A percentile compares a stretch with the other conserved stretches of the same genome.
phyloP scores from a whole-genome alignment of 1,140 invertebrate species.

The Neotoxoptera formosana region DNA sequence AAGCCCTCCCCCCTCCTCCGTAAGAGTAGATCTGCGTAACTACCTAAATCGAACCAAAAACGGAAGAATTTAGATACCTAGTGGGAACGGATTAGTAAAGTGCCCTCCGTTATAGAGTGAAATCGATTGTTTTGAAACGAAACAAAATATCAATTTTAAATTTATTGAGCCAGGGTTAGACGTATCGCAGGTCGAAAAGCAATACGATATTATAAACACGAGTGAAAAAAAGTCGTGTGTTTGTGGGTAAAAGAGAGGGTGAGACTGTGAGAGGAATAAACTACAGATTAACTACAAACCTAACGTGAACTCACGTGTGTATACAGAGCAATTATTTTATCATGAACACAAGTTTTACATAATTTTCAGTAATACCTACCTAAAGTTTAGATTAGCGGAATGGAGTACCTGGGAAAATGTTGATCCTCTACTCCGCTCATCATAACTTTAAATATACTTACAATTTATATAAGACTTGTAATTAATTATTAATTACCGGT shows the following conservation, averaged over 20 bases:
- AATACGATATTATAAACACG: neutral
- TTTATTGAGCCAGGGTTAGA: neutral
- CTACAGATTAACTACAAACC: neutral
- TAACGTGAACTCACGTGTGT: neutral
- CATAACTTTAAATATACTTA: neutral
- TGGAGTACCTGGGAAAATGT: neutral
- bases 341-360: neutral
- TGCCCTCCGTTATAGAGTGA: too few species aligned
- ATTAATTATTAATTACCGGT: neutral
- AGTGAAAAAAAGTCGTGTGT: neutral
- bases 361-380: neutral
- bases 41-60: too few species aligned
- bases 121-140: neutral
- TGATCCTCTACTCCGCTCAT: neutral
- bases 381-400: neutral
- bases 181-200: neutral
- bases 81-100: too few species aligned
- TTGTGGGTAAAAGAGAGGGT: neutral
- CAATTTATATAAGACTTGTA: neutral
- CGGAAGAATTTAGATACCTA: too few species aligned
- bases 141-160: neutral
- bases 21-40: too few species aligned
- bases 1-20: rapidly evolving
- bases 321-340: neutral
- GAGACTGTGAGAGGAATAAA: neutral